Evolutionary conservation across 2,113 vertebrate genomes (phyloP).

Genomic region (Bubo blakistoni): DNA sequence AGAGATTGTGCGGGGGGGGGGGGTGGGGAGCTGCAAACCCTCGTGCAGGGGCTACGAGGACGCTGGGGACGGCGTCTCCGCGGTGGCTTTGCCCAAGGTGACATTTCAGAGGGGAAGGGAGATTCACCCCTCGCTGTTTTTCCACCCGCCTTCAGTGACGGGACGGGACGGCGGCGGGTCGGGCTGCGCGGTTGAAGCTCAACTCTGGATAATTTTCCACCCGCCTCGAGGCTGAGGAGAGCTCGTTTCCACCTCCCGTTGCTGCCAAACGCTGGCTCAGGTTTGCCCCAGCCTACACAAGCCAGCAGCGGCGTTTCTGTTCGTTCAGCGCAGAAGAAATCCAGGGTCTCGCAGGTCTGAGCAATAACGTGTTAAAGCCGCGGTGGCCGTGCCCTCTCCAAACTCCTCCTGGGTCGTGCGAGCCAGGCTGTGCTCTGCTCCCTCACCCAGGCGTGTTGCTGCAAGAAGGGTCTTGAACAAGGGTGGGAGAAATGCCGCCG

Average conservation of each 20-base stretch:
- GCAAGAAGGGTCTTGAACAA: background rate
- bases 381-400: background rate
- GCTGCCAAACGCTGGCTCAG: background rate
- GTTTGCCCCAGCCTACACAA: background rate
- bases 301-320: rapidly evolving
- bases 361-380: background rate
- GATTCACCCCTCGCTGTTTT: background rate
- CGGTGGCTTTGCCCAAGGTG: background rate
- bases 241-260: background rate
- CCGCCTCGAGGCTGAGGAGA: background rate
- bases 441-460: background rate
- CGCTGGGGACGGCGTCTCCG: rapidly evolving
- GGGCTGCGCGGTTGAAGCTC: rapidly evolving
- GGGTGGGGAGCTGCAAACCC: background rate
- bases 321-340: background rate
- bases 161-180: rapidly evolving
- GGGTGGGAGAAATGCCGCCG: background rate
- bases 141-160: rapidly evolving
- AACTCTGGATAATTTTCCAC: background rate
- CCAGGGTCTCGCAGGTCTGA: rapidly evolving
- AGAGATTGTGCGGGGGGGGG: background rate
- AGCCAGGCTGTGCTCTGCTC: background rate
- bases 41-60: rapidly evolving
- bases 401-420: background rate
- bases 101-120: background rate